Base-by-base conservation (phyloP, 2,888 invertebrate species). In the Leptinotarsa haldemani region DNA sequence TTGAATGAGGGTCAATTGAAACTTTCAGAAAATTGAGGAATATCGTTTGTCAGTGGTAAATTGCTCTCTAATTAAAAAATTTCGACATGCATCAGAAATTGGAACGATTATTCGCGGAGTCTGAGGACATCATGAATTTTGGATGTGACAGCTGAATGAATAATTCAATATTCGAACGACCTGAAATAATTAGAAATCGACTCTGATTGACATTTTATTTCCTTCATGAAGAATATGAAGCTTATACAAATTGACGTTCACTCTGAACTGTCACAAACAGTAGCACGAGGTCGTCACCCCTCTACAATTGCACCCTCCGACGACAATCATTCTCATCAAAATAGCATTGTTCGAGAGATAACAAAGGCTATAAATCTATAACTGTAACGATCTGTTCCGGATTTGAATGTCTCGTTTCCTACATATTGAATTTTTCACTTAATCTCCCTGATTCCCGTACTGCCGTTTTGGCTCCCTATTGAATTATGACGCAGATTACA, bases 291-390 rank as follows among this genome's bases (percentile, higher is more conserved):
- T 63, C 50, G 20, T 56, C 65, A 70, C 70, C 67, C 69, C 58
- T 47, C 78, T 74, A 75, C 79, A 79, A 80, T 80, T 79, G 75
- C 77, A 72, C 76, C 78, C 78, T 71, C 72, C 77, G 74, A 75
- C 74, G 73, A 74, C 77, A 79, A 80, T 79, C 81, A 77, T 74
- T 76, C 77, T 77, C 71, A 78, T 81, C 78, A 80, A 81, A 79
- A 82, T 79, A 77, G 73, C 79, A 82, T 82, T 83, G 83, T 82
- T 82, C 77, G 77, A 71, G 66, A 77, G 83, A 83, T 84, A 84
- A 83, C 83, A 83, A 83, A 80, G 80, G 75, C 79, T 80, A 84
- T 85, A 85, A 85, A 85, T 85, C 83, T 80, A 83, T 84, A 84
- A 84, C 82, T 82, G 81, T 83, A 84, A 84, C 84, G 83, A 84